Evolutionary conservation across 2,797 vertebrate species (phyloP), one percentile per base, ranked within the genome.

Genomic region (Halcyon chelicuti): DNA sequence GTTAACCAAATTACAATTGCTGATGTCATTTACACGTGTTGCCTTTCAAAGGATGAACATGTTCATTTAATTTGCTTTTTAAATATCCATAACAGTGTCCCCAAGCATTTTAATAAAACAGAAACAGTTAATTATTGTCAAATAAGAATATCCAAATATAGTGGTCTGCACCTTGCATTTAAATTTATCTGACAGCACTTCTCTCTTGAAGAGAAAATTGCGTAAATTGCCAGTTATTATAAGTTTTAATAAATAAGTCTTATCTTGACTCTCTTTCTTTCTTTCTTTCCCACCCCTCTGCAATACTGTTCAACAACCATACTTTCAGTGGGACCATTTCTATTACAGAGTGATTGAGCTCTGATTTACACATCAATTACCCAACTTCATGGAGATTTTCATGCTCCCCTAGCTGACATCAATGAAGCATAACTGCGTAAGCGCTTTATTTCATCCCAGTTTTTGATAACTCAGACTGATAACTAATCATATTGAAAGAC

Each of bases 301-400:
- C 82, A 96, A 97, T 96, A 88, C 93, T 94, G 93, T 97, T 98
- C 96, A 97, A 95, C 97, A 97, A 87, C 85, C 96, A 88, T 97
- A 96, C 96, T 98, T 98, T 96, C 97, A 97, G 86, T 96, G 97
- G 97, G 97, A 98, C 96, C 94, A 95, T 98, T 98, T 98, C 97
- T 98, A 98, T 98, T 98, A 97, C 92, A 77, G 95, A 97, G 95
- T 98, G 97, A 98, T 98, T 98, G 97, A 97, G 96, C 95, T 97
- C 97, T 98, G 98, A 98, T 98, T 98, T 98, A 97, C 95, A 97
- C 97, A 98, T 98, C 97, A 98, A 98, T 98, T 98, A 98, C 97
- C 97, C 95, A 98, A 97, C 96, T 98, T 98, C 95, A 96, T 97
- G 95, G 97, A 98, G 95, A 97, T 98, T 98, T 98, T 97, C 98